A percentile compares a stretch with the other conserved stretches of the same genome.
These are phyloP conservation scores for Rhimphoctona megacephalus DNA, from an alignment of 2,888 invertebrate species.

Conservation along the genomic window DNA sequence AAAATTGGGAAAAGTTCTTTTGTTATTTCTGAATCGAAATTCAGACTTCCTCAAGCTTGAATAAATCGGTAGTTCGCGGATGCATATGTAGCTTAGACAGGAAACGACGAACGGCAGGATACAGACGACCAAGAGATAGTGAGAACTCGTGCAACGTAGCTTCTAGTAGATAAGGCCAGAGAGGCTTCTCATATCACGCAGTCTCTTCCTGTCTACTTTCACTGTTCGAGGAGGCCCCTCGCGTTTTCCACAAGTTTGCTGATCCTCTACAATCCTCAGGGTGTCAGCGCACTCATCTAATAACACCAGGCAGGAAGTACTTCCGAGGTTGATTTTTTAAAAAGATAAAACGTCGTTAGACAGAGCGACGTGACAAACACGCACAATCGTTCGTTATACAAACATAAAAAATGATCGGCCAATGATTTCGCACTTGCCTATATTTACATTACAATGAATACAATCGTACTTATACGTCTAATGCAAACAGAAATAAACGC, in stretches of 20 bases:
- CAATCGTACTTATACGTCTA: not conserved
- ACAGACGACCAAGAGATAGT: conserved; percentile 78
- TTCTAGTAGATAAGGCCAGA: conserved; percentile 75
- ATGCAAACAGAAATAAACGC: not conserved
- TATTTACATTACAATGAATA: not conserved
- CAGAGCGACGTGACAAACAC: conserved; percentile 23
- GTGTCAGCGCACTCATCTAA: conserved; percentile 65
- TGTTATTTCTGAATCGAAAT: conserved; percentile 14
- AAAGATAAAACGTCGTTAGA: conserved; percentile 40
- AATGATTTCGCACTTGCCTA: not conserved
- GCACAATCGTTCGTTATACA: not conserved
- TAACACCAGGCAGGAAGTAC: conserved; percentile 59
- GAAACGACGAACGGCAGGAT: conserved; percentile 80
- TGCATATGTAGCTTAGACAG: conserved; percentile 74
- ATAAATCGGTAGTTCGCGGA: conserved; percentile 49
- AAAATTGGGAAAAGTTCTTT: not conserved
- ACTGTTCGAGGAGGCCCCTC: conserved; percentile 43
- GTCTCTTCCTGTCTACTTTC: conserved; percentile 77
- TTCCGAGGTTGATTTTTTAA: conserved; percentile 52
- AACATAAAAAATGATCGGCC: not conserved
- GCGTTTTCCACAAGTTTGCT: conserved; percentile 46
- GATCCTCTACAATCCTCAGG: conserved; percentile 43
- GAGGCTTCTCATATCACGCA: conserved; percentile 72
- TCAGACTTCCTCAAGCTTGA: not conserved
- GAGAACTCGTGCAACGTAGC: conserved; percentile 63